phyloP scores from a whole-genome alignment of 1,140 invertebrate genomes.

The Uloborus diversus region DNA sequence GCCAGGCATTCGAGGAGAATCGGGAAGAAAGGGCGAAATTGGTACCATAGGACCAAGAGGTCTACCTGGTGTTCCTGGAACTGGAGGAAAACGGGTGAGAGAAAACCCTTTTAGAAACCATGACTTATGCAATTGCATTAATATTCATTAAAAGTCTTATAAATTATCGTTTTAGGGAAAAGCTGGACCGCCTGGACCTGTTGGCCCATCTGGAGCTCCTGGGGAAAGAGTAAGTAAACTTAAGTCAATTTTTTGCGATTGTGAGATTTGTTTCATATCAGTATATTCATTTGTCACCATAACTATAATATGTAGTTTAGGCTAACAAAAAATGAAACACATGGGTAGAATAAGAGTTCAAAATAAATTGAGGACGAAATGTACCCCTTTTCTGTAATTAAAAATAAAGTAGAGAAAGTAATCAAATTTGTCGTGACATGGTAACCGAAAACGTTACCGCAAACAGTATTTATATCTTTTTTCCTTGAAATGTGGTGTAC shows the following conservation, averaged over 20 bases:
- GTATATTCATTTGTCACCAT: no score
- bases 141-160: background rate
- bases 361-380: no score
- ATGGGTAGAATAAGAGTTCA: no score
- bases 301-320: no score
- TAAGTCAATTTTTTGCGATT: background rate
- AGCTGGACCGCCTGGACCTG: slow-evolving; percentile 73
- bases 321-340: no score
- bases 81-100: slow-evolving; percentile 62
- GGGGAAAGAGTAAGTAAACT: slow-evolving; percentile 57
- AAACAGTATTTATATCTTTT: no score
- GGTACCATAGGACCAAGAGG: slow-evolving; percentile 55
- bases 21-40: slow-evolving; percentile 75
- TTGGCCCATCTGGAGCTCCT: slow-evolving; percentile 65
- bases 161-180: slow-evolving; percentile 71
- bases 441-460: no score
- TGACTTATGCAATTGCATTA: background rate
- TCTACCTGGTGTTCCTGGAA: slow-evolving; percentile 50
- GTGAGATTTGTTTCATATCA: background rate
- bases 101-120: background rate
- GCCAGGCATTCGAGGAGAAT: slow-evolving; percentile 76
- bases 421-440: no score
- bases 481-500: no score
- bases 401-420: no score
- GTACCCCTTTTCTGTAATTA: no score